Evolutionary conservation across 2,113 vertebrate genomes (phyloP), one percentile per base, ranked within the genome.

Genomic region (Solea solea): DNA sequence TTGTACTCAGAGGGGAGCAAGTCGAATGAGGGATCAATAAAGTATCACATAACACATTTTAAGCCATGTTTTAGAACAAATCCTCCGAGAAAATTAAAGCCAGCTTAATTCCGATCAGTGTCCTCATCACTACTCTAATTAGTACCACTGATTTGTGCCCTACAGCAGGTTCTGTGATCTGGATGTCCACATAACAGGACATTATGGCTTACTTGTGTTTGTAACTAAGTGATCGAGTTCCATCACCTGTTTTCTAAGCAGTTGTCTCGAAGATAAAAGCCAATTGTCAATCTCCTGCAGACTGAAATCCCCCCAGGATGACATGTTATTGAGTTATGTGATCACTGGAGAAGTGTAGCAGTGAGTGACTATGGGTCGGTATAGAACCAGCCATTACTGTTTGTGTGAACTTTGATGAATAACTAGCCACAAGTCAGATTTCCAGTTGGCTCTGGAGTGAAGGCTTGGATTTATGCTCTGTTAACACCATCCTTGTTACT

Each of bases 211-310:
- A 61, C 71, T 52, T 81, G 69, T 78, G 67, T 59, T 65, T 59
- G 56, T 72, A 84, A 86, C 67, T 72, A 79, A 78, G 58, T 72
- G 59, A 83, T 87, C 72, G 63, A 54, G 46, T 87, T 89, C 71
- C 77, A 72, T 85, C 80, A 75, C 65, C 63, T 78, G 61, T 81
- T 81, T 80, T 75, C 72, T 58, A 78, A 88, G 72, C 76, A 84
- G 66, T 70, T 81, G 73, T 57, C 64, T 83, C 58, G 42, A 72
- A 70, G 72, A 80, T 66, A 73, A 78, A 16, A 39, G 56, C 77
- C 52, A 5, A 73, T 86, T 78, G 81, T 73, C 64, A 80, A 58
- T 64, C 61, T 73, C 67, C 59, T 69, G 54, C 13, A 56, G 65
- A 56, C 68, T 72, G 50, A 63, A 81, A 89, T 64, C 69, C 74